These are phyloP conservation scores for Achroia grisella DNA, from an alignment of 1,140 invertebrate species.

Conservation along the genomic window DNA sequence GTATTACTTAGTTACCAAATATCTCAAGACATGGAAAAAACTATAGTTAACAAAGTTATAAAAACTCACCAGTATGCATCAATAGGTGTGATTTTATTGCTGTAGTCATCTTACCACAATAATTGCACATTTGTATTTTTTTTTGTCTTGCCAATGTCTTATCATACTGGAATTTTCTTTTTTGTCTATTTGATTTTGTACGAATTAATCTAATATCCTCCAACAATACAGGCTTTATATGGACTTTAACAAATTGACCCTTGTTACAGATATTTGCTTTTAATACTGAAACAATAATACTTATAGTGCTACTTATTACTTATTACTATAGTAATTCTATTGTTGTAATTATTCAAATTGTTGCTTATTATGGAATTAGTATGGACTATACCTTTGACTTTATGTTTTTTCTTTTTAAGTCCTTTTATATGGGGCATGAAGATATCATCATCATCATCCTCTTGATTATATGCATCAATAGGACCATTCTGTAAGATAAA, in stretches of 20 bases:
- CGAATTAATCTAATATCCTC: constrained; percentile 14
- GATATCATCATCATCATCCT: constrained; percentile 3
- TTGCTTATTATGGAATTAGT: too few relatives aligned
- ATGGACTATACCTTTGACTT: neutral
- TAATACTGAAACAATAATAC: too few relatives aligned
- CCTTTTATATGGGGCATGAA: neutral
- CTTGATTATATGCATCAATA: constrained; percentile 2
- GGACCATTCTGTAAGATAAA: constrained; percentile 9
- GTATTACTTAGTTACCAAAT: too few relatives aligned
- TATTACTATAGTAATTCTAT: neutral
- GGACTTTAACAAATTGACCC: neutral
- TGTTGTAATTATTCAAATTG: too few relatives aligned
- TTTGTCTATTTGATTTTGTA: constrained; percentile 3
- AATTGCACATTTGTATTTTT: constrained; percentile 18
- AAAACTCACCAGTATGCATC: constrained; percentile 24
- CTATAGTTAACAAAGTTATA: too few relatives aligned
- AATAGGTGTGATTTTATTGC: constrained; percentile 22
- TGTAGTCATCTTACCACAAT: constrained; percentile 30
- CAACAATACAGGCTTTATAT: constrained; percentile 23
- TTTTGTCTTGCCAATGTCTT: constrained; percentile 3
- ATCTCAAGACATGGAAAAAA: too few relatives aligned
- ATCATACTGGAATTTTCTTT: constrained; percentile 5
- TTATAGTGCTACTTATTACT: neutral
- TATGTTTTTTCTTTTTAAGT: neutral
- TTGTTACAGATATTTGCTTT: too few relatives aligned